phyloP scores from a whole-genome alignment of 2,888 invertebrate species.

The Limnephilus rhombicus region DNA sequence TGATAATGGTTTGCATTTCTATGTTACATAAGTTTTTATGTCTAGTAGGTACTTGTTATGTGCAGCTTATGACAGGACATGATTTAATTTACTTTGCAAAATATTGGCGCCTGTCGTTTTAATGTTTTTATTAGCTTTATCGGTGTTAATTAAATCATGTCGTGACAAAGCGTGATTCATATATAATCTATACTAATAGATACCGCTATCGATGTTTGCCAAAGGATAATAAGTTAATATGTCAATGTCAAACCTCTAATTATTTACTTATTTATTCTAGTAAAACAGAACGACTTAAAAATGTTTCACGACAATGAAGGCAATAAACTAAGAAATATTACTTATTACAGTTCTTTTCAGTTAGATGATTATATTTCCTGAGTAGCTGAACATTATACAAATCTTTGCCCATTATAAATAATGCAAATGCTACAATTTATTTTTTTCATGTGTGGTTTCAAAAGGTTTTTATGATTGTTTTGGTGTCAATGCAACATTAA shows the following conservation, averaged over 20 bases:
- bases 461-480: conserved; percentile 28
- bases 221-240: neutral
- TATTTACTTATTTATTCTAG: neutral
- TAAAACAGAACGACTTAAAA: neutral
- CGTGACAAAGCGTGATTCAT: neutral
- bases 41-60: neutral
- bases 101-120: neutral
- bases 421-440: conserved; percentile 13
- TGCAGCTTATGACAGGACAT: neutral
- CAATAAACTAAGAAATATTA: neutral
- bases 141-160: neutral
- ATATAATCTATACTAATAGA: neutral
- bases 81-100: neutral
- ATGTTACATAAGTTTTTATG: neutral
- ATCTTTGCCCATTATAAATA: neutral
- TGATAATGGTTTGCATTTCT: neutral
- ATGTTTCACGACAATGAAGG: neutral
- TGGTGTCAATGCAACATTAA: conserved; percentile 30
- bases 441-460: neutral
- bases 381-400: neutral
- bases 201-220: neutral
- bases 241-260: neutral
- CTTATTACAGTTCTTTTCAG: neutral
- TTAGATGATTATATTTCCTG: neutral
- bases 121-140: neutral